These are phyloP conservation scores for Meriones unguiculatus DNA, from an alignment of 2,113 vertebrate species.

Conservation along the genomic window DNA sequence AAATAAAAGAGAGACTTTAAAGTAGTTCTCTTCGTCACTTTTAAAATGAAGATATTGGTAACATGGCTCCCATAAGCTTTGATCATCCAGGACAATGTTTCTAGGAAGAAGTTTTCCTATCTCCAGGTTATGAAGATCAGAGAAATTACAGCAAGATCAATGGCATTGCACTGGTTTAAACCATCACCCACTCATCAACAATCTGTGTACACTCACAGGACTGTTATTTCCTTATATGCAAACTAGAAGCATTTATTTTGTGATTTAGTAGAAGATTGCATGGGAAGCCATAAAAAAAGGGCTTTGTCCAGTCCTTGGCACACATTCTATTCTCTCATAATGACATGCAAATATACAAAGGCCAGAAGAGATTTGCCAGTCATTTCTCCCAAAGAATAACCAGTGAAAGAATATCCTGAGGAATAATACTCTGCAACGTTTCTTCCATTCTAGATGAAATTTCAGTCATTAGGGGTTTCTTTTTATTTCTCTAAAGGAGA, in stretches of 20 bases:
- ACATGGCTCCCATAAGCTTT: neutral
- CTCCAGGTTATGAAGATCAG: constrained; percentile 1
- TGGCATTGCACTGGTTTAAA: neutral
- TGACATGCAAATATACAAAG: neutral
- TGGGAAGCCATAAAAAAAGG: neutral
- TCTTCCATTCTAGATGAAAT: constrained; percentile 43
- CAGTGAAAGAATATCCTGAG: constrained; percentile 17
- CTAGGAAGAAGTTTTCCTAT: neutral
- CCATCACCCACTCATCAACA: neutral
- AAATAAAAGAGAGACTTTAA: constrained; percentile 23
- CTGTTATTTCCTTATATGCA: neutral
- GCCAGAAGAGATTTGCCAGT: neutral
- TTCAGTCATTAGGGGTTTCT: constrained; percentile 53
- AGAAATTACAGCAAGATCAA: neutral
- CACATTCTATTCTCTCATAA: neutral
- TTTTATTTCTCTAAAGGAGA: constrained; percentile 62
- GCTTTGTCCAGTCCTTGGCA: neutral
- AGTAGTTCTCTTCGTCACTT: neutral
- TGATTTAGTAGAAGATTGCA: neutral
- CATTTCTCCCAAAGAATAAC: neutral
- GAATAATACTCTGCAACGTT: constrained; percentile 29
- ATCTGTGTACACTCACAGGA: neutral
- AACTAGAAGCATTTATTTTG: neutral
- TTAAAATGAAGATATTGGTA: neutral
- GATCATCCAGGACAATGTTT: neutral